Base-by-base conservation (phyloP, 2,888 invertebrate species). In the Drosophila monieri region DNA sequence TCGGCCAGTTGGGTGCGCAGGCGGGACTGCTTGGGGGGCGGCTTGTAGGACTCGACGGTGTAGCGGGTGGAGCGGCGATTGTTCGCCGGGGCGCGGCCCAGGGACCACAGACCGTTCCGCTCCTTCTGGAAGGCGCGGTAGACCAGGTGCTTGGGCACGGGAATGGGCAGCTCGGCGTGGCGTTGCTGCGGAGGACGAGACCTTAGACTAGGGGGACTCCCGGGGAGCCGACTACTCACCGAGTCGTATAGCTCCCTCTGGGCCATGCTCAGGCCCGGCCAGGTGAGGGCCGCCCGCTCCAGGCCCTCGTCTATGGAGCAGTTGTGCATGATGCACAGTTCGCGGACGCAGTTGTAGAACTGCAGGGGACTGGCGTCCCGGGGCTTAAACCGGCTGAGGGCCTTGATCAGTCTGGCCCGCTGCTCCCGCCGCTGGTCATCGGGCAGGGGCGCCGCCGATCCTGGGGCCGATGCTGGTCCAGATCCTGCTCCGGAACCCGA, bases 241-340 rank as follows among this genome's bases (percentile, higher is more conserved):
- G 85, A 85, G 21, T 76, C 53, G 54, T 84, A 85, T 5, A 73
- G 60, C 3, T 54, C n/a, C 6, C 56, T 43, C 15, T 84, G 83
- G 1, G 43, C 37, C 21, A 25, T 32, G 39, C 52, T 61, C 0
- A 85, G 64, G 2, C 52, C 30, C 1, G 59, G 57, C 83, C 83
- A 84, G 6, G 48, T n/a, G 0, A 43, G 4, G 1, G 58, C 66
- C 1, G 85, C 74, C 4, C 64, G 23, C 1, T 73, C 74, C 56
- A 84, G 60, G 1, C 83, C 83, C 65, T 80, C 80, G 10, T 84
- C 84, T n/a, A 84, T 78, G 72, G 85, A 70, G 56, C 84, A 84
- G 8, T 83, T 80, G 66, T 85, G 74, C 48, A 84, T 74, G 0
- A 85, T 84, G 67, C 84, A 84, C 6, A 71, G 71, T 30, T 84